Evolutionary conservation across 2,888 invertebrate species (phyloP), one percentile per base, ranked within the genome.

Genomic region (Dexiosoma caninum): DNA sequence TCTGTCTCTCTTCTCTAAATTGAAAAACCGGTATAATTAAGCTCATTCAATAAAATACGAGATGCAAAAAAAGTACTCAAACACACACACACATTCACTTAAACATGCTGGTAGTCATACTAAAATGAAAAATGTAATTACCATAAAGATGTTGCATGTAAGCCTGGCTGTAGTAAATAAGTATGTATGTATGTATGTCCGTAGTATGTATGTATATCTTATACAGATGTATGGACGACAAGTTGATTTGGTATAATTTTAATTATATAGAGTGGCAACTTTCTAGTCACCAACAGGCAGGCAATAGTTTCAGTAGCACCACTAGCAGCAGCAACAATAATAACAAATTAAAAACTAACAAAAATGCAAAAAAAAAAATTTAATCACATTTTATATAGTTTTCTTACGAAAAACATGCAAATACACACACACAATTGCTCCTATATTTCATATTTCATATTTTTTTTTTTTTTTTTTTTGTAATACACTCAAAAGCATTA

Each of bases 21-120:
- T 71, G 71, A 78, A 60, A 71, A 80, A 81, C 81, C 60, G 62
- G 81, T 77, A 77, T 81, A 81, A 81, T 81, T 81, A 81, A 77
- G 72, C 49, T 55, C 70, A 71, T 76, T 64, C 64, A 78, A 78
- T 71, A 78, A 66, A 51, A 64, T 57, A 71, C 57, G 57, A 64
- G 81, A 81, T 72, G 72, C 62, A 69, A 70, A 78, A 71, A 66
- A 27, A n/a, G n/a, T n/a, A n/a, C n/a, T n/a, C n/a, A n/a, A n/a
- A n/a, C n/a, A n/a, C 70, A 66, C 27, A 44, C 1, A 59, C 27
- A 67, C 30, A 42, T 64, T 42, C 23, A 74, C 16, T 30, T 23
- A 9, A 12, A 19, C 12, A 1, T 9, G 32, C 51, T 21, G 30
- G 51, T 59, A 59, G 27, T 53, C 51, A 53, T 66, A 30, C 35